Evolutionary conservation across 2,888 invertebrate genomes (phyloP).

Genomic region (Ommatoiulus sabulosus): DNA sequence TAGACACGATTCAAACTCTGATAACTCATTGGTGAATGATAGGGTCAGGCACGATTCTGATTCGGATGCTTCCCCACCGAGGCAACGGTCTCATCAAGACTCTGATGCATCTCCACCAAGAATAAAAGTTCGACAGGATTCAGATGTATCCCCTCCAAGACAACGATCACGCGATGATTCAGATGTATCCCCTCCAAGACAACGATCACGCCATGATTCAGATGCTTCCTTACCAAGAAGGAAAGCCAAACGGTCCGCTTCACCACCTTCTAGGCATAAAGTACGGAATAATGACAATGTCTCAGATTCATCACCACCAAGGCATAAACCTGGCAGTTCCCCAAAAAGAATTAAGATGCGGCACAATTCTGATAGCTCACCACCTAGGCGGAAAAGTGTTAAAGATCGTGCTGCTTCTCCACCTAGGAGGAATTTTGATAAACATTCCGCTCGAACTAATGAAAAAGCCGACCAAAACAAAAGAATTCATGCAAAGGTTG

Average conservation of each 20-base stretch:
- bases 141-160: conserved; percentile 54
- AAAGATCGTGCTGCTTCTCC: conserved; percentile 61
- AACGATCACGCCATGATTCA: conserved; percentile 59
- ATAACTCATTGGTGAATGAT: not conserved
- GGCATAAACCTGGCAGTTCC: conserved; percentile 64
- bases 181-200: conserved; percentile 62
- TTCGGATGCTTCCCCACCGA: conserved; percentile 58
- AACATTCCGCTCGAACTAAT: conserved; percentile 52
- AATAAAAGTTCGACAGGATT: conserved; percentile 58
- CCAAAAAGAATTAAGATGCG: conserved; percentile 63
- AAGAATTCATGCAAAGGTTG: not conserved
- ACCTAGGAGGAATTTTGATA: not conserved
- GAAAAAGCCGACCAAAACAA: conserved; percentile 48
- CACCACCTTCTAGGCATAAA: not conserved
- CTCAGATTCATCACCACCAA: conserved; percentile 52
- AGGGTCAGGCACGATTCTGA: not conserved
- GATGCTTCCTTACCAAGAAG: conserved; percentile 52
- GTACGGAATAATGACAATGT: not conserved
- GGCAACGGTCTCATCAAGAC: conserved; percentile 61
- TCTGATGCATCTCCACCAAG: conserved; percentile 66
- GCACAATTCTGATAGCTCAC: conserved; percentile 60
- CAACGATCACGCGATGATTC: conserved; percentile 62
- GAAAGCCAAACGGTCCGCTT: not conserved
- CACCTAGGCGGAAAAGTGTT: conserved; percentile 61
- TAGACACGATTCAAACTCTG: not conserved